Evolutionary conservation across 1,140 invertebrate species (phyloP), one percentile per base, ranked within the genome.

Genomic region (Caenorhabditis briggsae): DNA sequence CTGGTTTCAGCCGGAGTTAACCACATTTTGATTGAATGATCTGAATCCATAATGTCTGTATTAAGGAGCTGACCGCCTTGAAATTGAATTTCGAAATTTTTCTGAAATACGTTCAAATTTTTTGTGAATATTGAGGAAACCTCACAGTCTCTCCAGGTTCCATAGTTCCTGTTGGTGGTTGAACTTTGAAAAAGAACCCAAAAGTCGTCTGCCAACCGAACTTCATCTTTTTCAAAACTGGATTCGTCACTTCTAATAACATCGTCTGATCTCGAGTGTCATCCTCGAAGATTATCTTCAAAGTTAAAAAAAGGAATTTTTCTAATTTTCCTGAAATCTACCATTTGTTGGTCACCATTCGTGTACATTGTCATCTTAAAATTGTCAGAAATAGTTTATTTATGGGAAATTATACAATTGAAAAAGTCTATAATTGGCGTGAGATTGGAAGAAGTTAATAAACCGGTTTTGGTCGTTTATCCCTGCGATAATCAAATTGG

Each of bases 401-500:
- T 6, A 61, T 61, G 8, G 23, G 25, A 25, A 25, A 9, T 46
- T 70, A 23, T 3, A 43, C 16, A 70, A 18, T 78, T 23, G 12
- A 78, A 50, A 23, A 20, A 2, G 9, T 41, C 9, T 18, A 50
- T 70, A 25, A 70, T 43, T 9, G 20, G 50, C 70, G 70, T 78
- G 70, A 78, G 70, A 78, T 78, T 78, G 56, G 8, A 25, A 43
- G 12, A 78, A 20, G 5, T 78, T 78, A 78, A 14, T 78, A 78
- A 78, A 78, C 70, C 70, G 70, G 70, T 78, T 78, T 78, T 53
- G 46, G 46, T 50, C 70, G 25, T 78, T 78, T 78, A 78, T 78
- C 70, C 70, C 70, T 78, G 70, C 70, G 70, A 78, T 74, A 85
- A 50, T 85, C 61, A 50, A 70, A 85, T 58, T 85, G 84, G 43